phyloP scores from a whole-genome alignment of 2,888 invertebrate species.

The Choristoneura rosaceana region DNA sequence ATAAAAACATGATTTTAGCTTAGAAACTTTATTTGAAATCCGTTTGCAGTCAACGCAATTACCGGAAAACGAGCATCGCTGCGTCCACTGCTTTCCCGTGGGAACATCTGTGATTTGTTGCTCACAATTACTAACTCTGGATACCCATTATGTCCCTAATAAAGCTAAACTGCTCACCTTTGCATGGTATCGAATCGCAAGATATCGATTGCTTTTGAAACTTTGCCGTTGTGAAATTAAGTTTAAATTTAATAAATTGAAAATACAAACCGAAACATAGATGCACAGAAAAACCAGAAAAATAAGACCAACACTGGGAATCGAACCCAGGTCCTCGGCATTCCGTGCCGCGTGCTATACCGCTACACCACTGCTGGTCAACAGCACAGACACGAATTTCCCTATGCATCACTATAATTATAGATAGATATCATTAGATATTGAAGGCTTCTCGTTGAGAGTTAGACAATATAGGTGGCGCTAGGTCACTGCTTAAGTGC shows the following conservation, averaged over 20 bases:
- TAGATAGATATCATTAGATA: too few species aligned
- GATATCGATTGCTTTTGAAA: neutral
- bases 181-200: neutral
- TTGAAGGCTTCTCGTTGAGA: too few species aligned
- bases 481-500: too few species aligned
- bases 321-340: too few species aligned
- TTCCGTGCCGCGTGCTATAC: too few species aligned
- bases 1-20: neutral
- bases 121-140: constrained; percentile 2
- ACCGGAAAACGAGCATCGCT: neutral
- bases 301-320: too few species aligned
- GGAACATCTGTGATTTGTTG: neutral
- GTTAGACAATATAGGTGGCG: too few species aligned
- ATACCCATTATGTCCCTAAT: constrained; percentile 6
- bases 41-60: neutral
- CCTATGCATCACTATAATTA: too few species aligned
- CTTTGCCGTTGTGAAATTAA: neutral
- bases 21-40: neutral
- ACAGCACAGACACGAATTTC: too few species aligned
- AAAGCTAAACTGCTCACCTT: constrained; percentile 1
- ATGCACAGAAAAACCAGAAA: too few species aligned
- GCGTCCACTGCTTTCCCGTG: neutral
- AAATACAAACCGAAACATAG: too few species aligned
- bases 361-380: too few species aligned
- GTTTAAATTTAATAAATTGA: neutral